phyloP scores from a whole-genome alignment of 2,888 invertebrate species.

The Synergus laeviventris region DNA sequence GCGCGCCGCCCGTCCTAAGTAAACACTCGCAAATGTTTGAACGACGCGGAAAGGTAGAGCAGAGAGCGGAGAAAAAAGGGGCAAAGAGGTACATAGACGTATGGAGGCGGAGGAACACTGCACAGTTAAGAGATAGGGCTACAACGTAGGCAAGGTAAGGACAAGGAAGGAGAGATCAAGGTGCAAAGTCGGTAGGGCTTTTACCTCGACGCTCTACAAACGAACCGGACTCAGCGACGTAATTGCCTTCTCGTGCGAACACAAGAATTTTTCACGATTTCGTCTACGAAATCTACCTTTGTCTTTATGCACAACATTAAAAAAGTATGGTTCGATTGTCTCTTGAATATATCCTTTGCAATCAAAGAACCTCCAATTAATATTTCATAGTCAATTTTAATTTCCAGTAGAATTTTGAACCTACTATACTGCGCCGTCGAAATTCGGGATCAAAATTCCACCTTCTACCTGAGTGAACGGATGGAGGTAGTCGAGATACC shows the following conservation, averaged over 20 bases:
- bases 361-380: slow-evolving; percentile 6
- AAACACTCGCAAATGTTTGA: slow-evolving; percentile 72
- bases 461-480: slow-evolving; percentile 39
- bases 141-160: slow-evolving; percentile 43
- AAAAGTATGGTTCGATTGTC: background rate
- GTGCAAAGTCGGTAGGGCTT: slow-evolving; percentile 52
- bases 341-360: background rate
- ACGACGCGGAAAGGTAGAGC: slow-evolving; percentile 55
- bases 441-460: slow-evolving; percentile 50
- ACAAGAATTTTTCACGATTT: slow-evolving; percentile 41
- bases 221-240: slow-evolving; percentile 48
- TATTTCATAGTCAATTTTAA: slow-evolving; percentile 21
- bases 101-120: slow-evolving; percentile 19
- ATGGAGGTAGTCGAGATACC: slow-evolving; percentile 47
- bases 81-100: slow-evolving; percentile 44
- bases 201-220: slow-evolving; percentile 51
- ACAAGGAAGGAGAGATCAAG: slow-evolving; percentile 42
- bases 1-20: slow-evolving; percentile 67
- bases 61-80: slow-evolving; percentile 34
- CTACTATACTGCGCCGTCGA: slow-evolving; percentile 23
- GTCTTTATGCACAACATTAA: too few species aligned
- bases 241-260: slow-evolving; percentile 52
- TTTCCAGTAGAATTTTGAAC: slow-evolving; percentile 7
- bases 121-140: slow-evolving; percentile 34
- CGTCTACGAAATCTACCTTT: background rate